phyloP scores from a whole-genome alignment of 1,140 invertebrate species.

The Campoletis sonorensis region DNA sequence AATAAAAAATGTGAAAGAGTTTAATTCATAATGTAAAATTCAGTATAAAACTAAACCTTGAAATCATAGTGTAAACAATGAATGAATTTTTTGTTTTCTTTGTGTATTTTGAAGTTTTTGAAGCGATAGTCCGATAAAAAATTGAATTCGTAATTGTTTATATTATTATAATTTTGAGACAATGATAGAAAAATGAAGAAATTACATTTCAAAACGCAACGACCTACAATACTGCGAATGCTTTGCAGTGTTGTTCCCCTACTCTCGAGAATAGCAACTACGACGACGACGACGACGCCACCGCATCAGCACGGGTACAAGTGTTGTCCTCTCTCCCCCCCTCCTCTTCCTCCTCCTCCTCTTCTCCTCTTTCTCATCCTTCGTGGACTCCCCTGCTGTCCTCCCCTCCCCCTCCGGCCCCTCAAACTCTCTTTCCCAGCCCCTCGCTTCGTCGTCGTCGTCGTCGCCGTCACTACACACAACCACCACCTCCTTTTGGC shows the following conservation, averaged over 20 bases:
- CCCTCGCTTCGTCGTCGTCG: conserved; percentile 49
- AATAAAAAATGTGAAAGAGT: no score
- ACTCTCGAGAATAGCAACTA: conserved; percentile 35
- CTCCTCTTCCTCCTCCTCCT: no score
- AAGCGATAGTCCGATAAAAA: no score
- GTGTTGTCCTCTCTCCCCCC: no score
- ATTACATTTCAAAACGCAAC: conserved; percentile 73
- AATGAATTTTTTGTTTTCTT: no score
- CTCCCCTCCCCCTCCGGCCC: neutral
- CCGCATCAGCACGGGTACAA: conserved; percentile 33
- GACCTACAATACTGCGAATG: conserved; percentile 75
- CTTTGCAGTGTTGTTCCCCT: conserved; percentile 64
- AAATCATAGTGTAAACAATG: no score
- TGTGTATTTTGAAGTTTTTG: no score
- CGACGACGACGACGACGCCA: conserved; percentile 19
- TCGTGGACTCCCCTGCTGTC: conserved; percentile 47
- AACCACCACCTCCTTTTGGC: conserved; percentile 49
- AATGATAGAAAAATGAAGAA: conserved; percentile 64
- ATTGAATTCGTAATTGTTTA: neutral
- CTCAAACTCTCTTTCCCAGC: neutral
- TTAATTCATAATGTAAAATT: no score
- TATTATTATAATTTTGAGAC: conserved; percentile 50
- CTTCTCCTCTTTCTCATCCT: conserved; percentile 39
- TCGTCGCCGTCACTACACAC: neutral
- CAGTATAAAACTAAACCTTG: no score